Conservation (phyloP, 1,140 invertebrate genomes). For the Mercenaria mercenaria region DNA sequence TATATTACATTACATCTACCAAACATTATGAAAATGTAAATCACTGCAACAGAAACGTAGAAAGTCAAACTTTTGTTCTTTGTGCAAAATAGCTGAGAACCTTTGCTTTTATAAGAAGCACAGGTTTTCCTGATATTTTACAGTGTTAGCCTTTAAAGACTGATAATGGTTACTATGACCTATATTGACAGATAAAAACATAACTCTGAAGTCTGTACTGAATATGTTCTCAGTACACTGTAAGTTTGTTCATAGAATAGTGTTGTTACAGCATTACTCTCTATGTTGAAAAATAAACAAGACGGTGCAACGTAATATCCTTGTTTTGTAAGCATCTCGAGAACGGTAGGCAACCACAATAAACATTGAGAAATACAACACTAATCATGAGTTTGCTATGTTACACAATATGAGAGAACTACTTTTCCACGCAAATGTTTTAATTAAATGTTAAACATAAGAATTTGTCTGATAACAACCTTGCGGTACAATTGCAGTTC, state of each 20-base stretch:
- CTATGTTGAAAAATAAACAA: slow-evolving; percentile 58
- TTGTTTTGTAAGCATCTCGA: slow-evolving; percentile 52
- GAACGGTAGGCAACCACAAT: slow-evolving; percentile 6
- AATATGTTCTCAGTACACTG: too few species aligned
- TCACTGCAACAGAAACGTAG: too few species aligned
- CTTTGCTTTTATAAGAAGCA: too few species aligned
- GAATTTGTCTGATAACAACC: slow-evolving; percentile 35
- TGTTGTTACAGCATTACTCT: slow-evolving; percentile 25
- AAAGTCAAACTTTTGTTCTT: too few species aligned
- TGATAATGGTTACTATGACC: too few species aligned
- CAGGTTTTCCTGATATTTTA: too few species aligned
- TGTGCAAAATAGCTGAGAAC: too few species aligned
- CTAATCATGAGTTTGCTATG: background rate
- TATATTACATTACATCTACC: too few species aligned
- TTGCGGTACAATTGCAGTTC: slow-evolving; percentile 9
- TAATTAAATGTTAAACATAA: slow-evolving; percentile 52
- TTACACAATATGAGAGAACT: slow-evolving; percentile 42
- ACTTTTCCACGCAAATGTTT: slow-evolving; percentile 26
- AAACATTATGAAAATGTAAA: too few species aligned
- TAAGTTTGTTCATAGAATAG: background rate
- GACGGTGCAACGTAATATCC: slow-evolving; percentile 30
- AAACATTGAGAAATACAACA: slow-evolving; percentile 34
- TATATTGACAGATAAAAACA: too few species aligned
- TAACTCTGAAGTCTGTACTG: too few species aligned
- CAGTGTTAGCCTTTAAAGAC: too few species aligned